Percentiles rank a stretch among this genome's conserved stretches.
Conservation (phyloP, 2,797 vertebrate species). For the Parauchenoglanis punctatus region DNA sequence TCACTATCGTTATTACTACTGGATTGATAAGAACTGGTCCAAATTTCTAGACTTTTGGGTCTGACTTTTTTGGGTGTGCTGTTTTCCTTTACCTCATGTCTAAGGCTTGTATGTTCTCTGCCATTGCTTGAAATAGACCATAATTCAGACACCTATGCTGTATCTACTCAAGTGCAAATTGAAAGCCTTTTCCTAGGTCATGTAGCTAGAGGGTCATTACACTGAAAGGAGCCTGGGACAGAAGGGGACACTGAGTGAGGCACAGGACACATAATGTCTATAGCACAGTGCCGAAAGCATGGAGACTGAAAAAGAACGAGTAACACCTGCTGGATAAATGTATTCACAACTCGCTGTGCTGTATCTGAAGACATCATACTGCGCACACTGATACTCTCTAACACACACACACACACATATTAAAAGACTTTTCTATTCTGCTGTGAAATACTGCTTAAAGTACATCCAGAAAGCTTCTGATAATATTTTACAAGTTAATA, state of each 20-base stretch:
- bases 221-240: conserved; percentile 20
- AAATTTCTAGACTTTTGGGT: not conserved
- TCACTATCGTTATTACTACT: not conserved
- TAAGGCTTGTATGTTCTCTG: conserved; percentile 7
- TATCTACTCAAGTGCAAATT: conserved; percentile 38
- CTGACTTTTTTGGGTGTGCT: not conserved
- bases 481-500: conserved; percentile 30
- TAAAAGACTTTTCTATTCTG: conserved; percentile 15
- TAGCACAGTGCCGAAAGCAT: conserved; percentile 3
- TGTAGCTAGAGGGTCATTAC: conserved; percentile 17
- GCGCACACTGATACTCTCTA: conserved; percentile 16
- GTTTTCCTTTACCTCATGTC: conserved; percentile 1
- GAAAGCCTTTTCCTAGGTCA: conserved; percentile 19
- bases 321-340: conserved; percentile 47
- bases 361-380: conserved; percentile 21
- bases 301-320: conserved; percentile 9
- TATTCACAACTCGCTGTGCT: conserved; percentile 18
- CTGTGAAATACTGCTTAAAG: not conserved
- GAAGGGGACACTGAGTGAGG: not conserved
- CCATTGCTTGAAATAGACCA: not conserved
- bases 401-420: not conserved
- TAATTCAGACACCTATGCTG: conserved; percentile 10
- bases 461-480: conserved; percentile 6
- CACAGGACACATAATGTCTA: conserved; percentile 34
- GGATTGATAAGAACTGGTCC: not conserved